Percentiles rank a stretch among this genome's conserved stretches.
phyloP scores from a whole-genome alignment of 2,888 invertebrate species.

The Hetaerina titia region DNA sequence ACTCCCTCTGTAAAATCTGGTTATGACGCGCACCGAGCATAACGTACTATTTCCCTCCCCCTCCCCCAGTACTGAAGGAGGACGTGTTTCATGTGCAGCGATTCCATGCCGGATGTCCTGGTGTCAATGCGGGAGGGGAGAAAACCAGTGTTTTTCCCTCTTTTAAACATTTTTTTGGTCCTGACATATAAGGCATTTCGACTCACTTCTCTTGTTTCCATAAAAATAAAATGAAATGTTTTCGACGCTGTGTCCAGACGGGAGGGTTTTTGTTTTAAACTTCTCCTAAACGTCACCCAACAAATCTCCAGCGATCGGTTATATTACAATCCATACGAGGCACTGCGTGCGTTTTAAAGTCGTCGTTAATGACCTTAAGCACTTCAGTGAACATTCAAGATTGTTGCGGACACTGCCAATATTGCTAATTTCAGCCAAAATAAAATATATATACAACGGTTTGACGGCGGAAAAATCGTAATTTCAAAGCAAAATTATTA shows the following conservation, averaged over 20 bases:
- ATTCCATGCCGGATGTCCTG: constrained; percentile 9
- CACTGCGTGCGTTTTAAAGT: background rate
- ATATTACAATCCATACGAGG: background rate
- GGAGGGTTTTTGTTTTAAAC: background rate
- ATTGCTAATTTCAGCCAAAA: no score
- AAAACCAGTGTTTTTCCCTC: background rate
- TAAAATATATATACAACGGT: no score
- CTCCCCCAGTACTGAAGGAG: background rate
- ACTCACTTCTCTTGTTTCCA: background rate
- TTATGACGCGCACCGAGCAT: background rate
- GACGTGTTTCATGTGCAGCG: background rate
- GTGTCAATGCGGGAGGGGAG: background rate
- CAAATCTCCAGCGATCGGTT: background rate
- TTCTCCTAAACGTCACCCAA: background rate
- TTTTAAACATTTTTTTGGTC: no score
- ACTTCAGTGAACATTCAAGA: background rate
- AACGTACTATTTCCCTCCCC: background rate
- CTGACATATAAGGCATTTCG: background rate
- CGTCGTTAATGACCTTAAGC: background rate
- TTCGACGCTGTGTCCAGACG: background rate
- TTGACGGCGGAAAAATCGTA: no score
- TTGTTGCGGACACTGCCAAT: no score
- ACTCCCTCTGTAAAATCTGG: background rate
- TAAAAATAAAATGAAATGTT: background rate
- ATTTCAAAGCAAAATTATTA: no score